Evolutionary conservation across 2,888 invertebrate genomes (phyloP), one percentile per base, ranked within the genome.

Genomic region (Biston betularia): DNA sequence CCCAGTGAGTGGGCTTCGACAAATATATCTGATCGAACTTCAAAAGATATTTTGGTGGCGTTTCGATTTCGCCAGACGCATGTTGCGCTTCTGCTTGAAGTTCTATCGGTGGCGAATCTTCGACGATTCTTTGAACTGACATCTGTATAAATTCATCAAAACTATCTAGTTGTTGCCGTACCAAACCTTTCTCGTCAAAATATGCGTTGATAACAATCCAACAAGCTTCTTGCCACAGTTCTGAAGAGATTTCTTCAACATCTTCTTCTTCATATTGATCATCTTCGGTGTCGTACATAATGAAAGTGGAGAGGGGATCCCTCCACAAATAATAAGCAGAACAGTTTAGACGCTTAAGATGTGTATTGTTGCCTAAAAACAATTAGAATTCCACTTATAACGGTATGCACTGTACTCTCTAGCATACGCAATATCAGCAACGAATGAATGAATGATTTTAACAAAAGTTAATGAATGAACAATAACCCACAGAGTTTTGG

Each of bases 191-290:
- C 88, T 99, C 99, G 86, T 99, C 99, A 86, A 99, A 99, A 90
- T 99, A 99, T 0, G 99, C 98, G 86, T 99, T 99, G 84, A 99
- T 99, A 69, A 99, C 99, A 84, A 99, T 99, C 99, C 99, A 99
- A 84, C 99, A 99, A 52, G 99, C 99, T 94, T 99, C 99, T 90
- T 99, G 99, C 99, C 99, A 99, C 73, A 99, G 94, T 86, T 99
- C 99, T 7, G 98, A 97, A 42, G 98, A 98, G 81, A 99, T 99
- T 93, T 99, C 99, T 88, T 98, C 99, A 11, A 96, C 96, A 86
- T 98, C 98, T 82, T 97, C 97, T 83, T 98, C 98, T 74, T 97
- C 98, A 88, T 95, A 97, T 69, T 92, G 92, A 72, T 94, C 94
- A 71, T 94, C 94, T 86, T 94, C 94, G n/a, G 89, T 88, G 59